Evolutionary conservation across 2,113 vertebrate species (phyloP).

Genomic region (Martes martes): DNA sequence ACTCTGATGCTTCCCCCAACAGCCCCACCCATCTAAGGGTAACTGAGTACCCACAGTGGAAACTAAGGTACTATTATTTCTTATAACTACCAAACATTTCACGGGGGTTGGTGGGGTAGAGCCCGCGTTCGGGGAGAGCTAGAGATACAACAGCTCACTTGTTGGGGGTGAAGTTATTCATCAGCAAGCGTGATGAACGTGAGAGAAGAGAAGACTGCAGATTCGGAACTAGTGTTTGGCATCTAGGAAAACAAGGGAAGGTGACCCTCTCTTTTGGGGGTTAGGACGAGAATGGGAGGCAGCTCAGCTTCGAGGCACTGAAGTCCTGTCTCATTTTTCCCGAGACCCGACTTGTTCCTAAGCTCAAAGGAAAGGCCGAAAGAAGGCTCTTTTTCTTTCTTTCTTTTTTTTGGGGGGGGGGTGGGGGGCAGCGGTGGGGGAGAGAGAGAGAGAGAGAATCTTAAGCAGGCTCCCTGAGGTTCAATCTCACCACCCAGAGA

Average conservation of each 20-base stretch:
- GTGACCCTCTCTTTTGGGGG: neutral
- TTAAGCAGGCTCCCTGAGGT: neutral
- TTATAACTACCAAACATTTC: neutral
- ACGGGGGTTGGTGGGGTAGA: neutral
- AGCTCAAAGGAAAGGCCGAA: neutral
- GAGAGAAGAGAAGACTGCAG: neutral
- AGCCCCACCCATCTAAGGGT: neutral
- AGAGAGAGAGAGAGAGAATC: neutral
- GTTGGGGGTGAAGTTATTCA: neutral
- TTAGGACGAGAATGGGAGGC: neutral
- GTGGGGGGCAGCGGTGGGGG: no score
- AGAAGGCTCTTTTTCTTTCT: neutral
- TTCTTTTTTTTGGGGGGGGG: neutral
- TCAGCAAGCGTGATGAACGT: neutral
- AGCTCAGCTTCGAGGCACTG: neutral
- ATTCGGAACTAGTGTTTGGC: neutral
- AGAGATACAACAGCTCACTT: neutral
- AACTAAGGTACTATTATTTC: neutral
- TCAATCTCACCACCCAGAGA: neutral
- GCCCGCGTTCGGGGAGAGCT: neutral
- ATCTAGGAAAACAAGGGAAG: neutral
- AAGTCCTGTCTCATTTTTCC: neutral
- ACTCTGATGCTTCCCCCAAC: neutral
- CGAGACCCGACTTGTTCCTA: neutral
- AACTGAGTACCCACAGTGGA: neutral